phyloP scores from a whole-genome alignment of 2,797 vertebrate species.

The Enteromius trimaculatus region DNA sequence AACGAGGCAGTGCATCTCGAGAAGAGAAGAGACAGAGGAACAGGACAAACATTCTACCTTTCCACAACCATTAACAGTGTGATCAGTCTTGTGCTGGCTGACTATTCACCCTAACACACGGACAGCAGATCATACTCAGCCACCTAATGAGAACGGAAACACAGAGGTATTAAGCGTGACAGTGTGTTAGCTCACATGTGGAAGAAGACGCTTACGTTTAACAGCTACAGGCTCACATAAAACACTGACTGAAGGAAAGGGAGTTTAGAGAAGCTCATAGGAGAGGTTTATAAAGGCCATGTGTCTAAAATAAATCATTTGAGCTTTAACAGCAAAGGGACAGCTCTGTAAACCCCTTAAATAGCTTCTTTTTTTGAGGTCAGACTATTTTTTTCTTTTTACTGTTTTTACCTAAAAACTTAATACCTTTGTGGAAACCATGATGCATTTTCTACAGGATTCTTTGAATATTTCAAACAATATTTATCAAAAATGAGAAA shows the following conservation, averaged over 20 bases:
- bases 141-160: slow-evolving; percentile 31
- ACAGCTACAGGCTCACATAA: slow-evolving; percentile 13
- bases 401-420: neutral
- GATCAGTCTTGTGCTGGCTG: slow-evolving; percentile 21
- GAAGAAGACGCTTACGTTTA: slow-evolving; percentile 12
- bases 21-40: slow-evolving; percentile 1
- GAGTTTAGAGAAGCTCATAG: neutral
- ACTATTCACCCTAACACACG: slow-evolving; percentile 27
- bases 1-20: neutral
- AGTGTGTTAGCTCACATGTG: slow-evolving; percentile 5
- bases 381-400: no score
- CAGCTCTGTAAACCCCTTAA: neutral
- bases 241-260: slow-evolving; percentile 10
- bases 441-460: neutral
- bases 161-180: neutral
- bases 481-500: neutral
- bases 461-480: neutral
- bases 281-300: neutral
- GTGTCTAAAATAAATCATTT: neutral
- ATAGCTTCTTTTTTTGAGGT: neutral
- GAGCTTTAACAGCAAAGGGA: neutral
- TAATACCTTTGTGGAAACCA: neutral
- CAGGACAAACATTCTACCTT: slow-evolving; percentile 24
- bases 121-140: slow-evolving; percentile 25
- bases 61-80: slow-evolving; percentile 15